Conservation (phyloP, 1,140 invertebrate genomes). For the Nasonia vitripennis region DNA sequence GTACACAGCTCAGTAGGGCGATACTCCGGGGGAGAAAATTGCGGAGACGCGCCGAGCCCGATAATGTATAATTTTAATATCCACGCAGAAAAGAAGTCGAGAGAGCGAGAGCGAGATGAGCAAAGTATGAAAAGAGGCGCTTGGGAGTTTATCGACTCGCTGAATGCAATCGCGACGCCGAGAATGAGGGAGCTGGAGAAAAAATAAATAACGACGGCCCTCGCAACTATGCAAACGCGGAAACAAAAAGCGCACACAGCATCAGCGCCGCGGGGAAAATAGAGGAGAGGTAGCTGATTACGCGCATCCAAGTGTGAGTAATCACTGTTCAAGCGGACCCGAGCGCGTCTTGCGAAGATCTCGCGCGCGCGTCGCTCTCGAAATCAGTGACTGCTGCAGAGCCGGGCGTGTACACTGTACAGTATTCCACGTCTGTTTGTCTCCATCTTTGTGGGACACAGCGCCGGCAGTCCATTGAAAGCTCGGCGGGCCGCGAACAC, state of each 20-base stretch:
- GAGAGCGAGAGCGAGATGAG: background rate
- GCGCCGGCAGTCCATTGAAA: background rate
- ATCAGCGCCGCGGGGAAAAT: no score
- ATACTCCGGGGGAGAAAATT: background rate
- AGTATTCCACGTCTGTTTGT: background rate
- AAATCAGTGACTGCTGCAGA: background rate
- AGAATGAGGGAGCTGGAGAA: background rate
- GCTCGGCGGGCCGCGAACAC: background rate
- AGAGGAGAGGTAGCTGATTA: background rate
- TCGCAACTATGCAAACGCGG: background rate
- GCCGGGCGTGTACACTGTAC: background rate
- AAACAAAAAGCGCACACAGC: background rate
- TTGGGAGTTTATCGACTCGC: background rate
- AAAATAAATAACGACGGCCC: no score
- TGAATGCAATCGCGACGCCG: background rate
- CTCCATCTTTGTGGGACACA: background rate
- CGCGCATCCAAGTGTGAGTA: background rate
- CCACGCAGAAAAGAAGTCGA: background rate
- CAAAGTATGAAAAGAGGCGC: no score
- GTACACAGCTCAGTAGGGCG: no score
- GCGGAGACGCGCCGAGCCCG: background rate
- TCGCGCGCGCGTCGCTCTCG: no score
- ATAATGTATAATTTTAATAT: constrained; percentile 2
- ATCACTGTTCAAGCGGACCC: background rate
- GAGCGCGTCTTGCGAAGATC: no score